phyloP scores from a whole-genome alignment of 2,797 vertebrate genomes.

The Sphenopsis melanotis region DNA sequence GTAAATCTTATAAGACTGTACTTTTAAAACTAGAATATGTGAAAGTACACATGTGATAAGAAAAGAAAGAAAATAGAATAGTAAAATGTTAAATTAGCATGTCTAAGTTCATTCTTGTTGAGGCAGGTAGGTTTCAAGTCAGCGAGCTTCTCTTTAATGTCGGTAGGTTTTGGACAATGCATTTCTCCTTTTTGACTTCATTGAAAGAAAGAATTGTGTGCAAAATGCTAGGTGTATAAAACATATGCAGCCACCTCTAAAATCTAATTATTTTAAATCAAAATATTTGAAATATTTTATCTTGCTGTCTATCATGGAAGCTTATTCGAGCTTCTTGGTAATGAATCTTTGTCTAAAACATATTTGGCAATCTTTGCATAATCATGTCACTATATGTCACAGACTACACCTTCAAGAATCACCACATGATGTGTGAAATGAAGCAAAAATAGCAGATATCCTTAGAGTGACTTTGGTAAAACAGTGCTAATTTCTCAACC shows the following conservation, averaged over 20 bases:
- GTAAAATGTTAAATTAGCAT: not conserved
- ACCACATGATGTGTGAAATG: slow-evolving; percentile 4
- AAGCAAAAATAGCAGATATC: slow-evolving; percentile 23
- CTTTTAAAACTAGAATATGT: not conserved
- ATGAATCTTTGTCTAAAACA: not conserved
- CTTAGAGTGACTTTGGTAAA: not conserved
- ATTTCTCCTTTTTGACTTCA: not conserved
- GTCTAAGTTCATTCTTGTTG: not conserved
- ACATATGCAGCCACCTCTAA: not conserved
- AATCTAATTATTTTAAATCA: not conserved
- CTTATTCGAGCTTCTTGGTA: not conserved
- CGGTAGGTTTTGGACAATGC: not conserved
- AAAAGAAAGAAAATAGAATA: not conserved
- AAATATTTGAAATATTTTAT: not conserved
- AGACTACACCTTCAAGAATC: slow-evolving; percentile 9
- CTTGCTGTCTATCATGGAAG: not conserved
- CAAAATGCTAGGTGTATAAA: not conserved
- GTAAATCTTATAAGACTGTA: not conserved
- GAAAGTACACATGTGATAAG: not conserved
- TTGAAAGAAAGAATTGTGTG: not conserved
- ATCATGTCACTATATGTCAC: slow-evolving; percentile 13
- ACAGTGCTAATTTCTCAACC: not conserved
- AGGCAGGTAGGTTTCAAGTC: not conserved
- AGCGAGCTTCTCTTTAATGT: not conserved
- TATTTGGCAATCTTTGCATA: slow-evolving; percentile 8